Percentiles rank a stretch among this genome's conserved stretches.
Evolutionary conservation across 2,888 invertebrate species (phyloP).

Genomic region (Eucera pruinosa): DNA sequence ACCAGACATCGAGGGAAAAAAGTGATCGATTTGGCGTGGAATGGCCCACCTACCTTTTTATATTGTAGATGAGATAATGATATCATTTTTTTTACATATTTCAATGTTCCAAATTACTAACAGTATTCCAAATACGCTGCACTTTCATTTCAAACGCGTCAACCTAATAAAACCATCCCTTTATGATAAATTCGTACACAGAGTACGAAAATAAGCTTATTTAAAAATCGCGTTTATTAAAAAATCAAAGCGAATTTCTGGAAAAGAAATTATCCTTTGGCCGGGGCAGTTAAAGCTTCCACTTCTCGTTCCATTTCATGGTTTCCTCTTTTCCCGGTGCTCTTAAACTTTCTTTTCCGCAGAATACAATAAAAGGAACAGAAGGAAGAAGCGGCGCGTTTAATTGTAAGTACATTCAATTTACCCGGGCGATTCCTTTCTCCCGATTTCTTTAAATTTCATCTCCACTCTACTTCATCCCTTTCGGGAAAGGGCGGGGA

Average conservation of each 20-base stretch:
- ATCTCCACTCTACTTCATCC: constrained; percentile 1
- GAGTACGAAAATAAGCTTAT: no score
- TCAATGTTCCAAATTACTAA: no score
- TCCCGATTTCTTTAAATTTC: constrained; percentile 47
- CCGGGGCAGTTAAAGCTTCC: background rate
- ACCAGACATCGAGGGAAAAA: no score
- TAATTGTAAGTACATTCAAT: constrained; percentile 53
- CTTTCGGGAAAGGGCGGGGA: background rate
- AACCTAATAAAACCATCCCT: no score
- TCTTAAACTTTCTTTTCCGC: constrained; percentile 23
- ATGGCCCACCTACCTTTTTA: no score
- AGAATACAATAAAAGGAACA: background rate
- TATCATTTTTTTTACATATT: no score
- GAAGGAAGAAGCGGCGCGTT: constrained; percentile 15
- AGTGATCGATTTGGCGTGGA: no score
- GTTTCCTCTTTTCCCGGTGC: background rate
- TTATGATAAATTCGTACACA: no score
- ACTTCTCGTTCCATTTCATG: background rate
- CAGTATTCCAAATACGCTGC: no score
- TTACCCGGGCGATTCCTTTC: constrained; percentile 36
- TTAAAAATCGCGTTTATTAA: constrained; percentile 4
- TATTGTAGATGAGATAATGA: no score
- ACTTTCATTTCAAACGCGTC: no score
- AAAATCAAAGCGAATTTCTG: constrained; percentile 10
- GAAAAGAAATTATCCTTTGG: constrained; percentile 20